Conservation (phyloP, 2,113 vertebrate species). For the Callorhinus ursinus region DNA sequence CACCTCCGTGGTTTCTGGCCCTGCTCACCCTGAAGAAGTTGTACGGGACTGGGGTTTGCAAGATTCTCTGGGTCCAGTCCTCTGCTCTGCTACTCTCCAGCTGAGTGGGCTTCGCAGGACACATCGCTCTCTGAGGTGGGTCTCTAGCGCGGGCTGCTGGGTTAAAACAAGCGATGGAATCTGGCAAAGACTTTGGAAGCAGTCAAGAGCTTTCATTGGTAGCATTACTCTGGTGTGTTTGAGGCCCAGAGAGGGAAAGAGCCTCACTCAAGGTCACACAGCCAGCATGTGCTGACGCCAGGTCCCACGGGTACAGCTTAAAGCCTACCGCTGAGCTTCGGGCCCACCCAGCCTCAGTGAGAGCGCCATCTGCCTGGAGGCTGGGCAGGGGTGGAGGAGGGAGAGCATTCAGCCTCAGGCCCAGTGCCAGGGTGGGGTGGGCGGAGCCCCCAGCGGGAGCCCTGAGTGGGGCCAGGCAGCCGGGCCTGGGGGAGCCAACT, state of each 20-base stretch:
- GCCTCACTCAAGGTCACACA: conserved; percentile 13
- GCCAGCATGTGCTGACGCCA: background rate
- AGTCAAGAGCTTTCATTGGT: background rate
- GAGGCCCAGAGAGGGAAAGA: conserved; percentile 33
- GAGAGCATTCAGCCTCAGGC: conserved; percentile 42
- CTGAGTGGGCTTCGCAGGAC: background rate
- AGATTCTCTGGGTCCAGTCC: background rate
- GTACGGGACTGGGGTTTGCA: background rate
- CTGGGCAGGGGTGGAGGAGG: conserved; percentile 7
- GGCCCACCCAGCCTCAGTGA: conserved; percentile 52
- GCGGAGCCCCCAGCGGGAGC: conserved; percentile 26
- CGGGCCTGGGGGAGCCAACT: conserved; percentile 43
- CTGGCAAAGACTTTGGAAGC: background rate
- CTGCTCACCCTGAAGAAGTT: background rate
- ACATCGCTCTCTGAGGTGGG: background rate
- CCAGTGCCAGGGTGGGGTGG: conserved; percentile 46
- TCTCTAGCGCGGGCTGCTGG: background rate
- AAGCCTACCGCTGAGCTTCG: conserved; percentile 33
- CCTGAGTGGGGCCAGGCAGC: conserved; percentile 58
- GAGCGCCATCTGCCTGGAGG: conserved; percentile 55
- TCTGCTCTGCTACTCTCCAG: background rate
- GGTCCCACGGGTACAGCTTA: background rate
- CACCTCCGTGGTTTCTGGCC: background rate
- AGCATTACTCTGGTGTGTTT: background rate
- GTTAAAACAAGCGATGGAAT: background rate